These are phyloP conservation scores for Origma solitaria DNA, from an alignment of 2,113 vertebrate species.

Conservation along the genomic window DNA sequence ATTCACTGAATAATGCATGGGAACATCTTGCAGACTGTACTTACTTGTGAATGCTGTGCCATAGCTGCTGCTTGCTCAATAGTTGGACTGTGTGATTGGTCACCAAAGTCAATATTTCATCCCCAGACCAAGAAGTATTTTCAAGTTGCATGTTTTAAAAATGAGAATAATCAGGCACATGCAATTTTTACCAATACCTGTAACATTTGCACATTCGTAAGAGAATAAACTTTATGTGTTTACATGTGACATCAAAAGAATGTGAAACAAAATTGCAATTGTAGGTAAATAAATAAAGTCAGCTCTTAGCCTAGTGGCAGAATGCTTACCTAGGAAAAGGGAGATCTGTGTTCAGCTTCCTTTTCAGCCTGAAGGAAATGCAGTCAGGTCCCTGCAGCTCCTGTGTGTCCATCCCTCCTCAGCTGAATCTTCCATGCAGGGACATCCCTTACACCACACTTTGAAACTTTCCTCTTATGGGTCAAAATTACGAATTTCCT, in stretches of 20 bases:
- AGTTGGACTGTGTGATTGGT: not conserved
- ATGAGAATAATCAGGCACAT: not conserved
- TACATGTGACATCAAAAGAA: not conserved
- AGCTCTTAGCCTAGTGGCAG: not conserved
- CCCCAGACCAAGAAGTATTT: not conserved
- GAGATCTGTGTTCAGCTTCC: not conserved
- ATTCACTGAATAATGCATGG: slow-evolving; percentile 29
- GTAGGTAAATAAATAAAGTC: not conserved
- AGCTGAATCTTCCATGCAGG: not conserved
- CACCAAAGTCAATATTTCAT: not conserved
- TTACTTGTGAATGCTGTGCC: not conserved
- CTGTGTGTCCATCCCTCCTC: rapidly evolving
- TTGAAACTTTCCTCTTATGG: not conserved
- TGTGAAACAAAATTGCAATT: not conserved
- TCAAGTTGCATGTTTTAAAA: not conserved
- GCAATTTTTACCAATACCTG: not conserved
- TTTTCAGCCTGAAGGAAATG: not conserved
- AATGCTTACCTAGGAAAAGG: not conserved
- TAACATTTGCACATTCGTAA: not conserved
- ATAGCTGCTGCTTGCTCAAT: not conserved
- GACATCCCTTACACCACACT: not conserved
- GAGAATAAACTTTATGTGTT: not conserved
- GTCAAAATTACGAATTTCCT: not conserved
- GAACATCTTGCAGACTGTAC: not conserved
- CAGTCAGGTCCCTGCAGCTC: not conserved